These are phyloP conservation scores for Glossophaga mutica DNA, from an alignment of 2,797 vertebrate genomes.

Conservation along the genomic window DNA sequence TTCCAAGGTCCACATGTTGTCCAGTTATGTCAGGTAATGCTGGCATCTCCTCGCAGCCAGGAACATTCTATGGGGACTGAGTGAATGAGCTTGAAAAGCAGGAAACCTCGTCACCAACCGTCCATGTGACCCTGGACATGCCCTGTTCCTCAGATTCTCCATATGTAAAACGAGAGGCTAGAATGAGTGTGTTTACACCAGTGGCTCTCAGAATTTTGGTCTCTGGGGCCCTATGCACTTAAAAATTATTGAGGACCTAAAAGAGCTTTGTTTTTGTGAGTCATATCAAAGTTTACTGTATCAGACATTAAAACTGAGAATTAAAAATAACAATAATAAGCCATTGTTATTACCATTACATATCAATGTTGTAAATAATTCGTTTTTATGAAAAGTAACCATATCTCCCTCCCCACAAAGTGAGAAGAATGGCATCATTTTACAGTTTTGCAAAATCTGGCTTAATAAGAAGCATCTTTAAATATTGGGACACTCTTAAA, in stretches of 20 bases:
- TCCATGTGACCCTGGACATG: neutral
- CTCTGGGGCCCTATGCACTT: neutral
- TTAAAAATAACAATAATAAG: neutral
- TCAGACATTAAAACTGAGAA: neutral
- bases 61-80: neutral
- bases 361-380: neutral
- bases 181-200: neutral
- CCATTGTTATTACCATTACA: neutral
- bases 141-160: neutral
- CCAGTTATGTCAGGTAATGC: slow-evolving; percentile 88
- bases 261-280: neutral
- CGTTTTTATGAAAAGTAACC: neutral
- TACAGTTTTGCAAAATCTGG: slow-evolving; percentile 6
- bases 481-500: neutral
- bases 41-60: neutral
- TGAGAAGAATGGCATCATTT: neutral
- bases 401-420: neutral
- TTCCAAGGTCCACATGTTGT: slow-evolving; percentile 83
- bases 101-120: neutral
- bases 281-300: neutral
- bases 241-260: neutral
- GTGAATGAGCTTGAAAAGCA: neutral
- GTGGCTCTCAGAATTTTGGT: neutral
- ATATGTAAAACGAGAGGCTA: neutral
- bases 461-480: neutral